Percentiles rank a stretch among this genome's conserved stretches.
Evolutionary conservation across 2,113 vertebrate species (phyloP).

Genomic region (Melospiza georgiana): DNA sequence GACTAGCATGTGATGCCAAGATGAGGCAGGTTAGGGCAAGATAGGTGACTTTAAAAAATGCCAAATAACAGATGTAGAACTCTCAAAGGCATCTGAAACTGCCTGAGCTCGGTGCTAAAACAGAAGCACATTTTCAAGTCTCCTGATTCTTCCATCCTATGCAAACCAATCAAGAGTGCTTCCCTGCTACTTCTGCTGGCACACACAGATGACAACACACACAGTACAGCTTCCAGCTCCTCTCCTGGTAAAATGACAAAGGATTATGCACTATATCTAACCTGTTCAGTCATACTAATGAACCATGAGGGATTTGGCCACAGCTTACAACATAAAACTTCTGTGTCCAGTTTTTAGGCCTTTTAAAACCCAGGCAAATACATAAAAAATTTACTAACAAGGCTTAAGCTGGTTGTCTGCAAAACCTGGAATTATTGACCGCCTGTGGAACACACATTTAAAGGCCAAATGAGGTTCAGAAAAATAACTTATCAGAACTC

Average conservation of each 20-base stretch:
- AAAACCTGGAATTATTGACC: background rate
- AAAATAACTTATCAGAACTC: background rate
- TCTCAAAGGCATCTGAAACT: background rate
- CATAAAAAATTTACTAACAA: background rate
- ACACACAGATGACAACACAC: background rate
- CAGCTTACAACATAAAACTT: background rate
- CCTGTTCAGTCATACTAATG: background rate
- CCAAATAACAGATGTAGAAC: background rate
- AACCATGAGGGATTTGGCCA: background rate
- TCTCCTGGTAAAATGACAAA: background rate
- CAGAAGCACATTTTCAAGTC: background rate
- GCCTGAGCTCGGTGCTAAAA: rapidly evolving
- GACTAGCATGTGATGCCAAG: background rate
- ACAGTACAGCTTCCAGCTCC: background rate
- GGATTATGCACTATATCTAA: background rate
- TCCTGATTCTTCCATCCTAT: background rate
- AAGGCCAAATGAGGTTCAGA: background rate
- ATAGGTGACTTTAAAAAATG: background rate
- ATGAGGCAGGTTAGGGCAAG: background rate
- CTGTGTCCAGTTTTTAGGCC: background rate
- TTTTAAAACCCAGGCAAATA: background rate
- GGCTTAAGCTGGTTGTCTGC: background rate
- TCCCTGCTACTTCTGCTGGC: background rate
- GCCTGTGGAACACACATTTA: background rate
- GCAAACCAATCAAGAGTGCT: background rate